Conservation (phyloP, 2,113 vertebrate species). For the Erinaceus europaeus region DNA sequence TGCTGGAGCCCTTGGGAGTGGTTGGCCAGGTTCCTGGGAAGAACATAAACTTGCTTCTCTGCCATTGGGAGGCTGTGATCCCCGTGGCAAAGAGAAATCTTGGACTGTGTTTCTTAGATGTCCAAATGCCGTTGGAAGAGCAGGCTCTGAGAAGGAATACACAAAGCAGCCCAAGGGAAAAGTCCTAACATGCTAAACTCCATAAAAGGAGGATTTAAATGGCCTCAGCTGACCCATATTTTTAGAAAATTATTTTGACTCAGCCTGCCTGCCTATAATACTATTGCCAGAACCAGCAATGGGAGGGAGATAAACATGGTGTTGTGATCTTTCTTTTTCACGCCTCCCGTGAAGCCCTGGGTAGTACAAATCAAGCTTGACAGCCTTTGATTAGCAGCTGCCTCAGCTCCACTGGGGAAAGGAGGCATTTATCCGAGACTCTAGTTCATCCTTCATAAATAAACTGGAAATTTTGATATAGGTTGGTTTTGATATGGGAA, state of each 20-base stretch:
- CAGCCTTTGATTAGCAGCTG: constrained; percentile 36
- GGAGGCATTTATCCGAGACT: not conserved
- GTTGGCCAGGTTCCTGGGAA: not conserved
- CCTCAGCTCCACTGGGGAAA: not conserved
- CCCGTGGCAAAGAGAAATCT: not conserved
- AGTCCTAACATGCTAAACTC: constrained; percentile 39
- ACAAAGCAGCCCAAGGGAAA: constrained; percentile 9
- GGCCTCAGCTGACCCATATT: constrained; percentile 59
- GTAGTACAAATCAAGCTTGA: not conserved
- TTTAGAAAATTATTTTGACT: constrained; percentile 71
- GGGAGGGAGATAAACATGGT: constrained; percentile 40
- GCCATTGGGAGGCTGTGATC: not conserved
- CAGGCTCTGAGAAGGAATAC: constrained; percentile 30
- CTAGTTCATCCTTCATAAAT: not conserved
- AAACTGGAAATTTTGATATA: not conserved
- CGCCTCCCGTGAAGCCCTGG: constrained; percentile 8
- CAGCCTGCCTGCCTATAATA: constrained; percentile 28
- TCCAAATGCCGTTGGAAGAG: not conserved
- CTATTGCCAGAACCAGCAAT: constrained; percentile 45
- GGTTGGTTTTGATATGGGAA: not conserved
- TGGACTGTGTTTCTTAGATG: not conserved
- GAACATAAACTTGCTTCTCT: not conserved
- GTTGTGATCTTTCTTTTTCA: not conserved
- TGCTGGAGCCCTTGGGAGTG: not conserved
- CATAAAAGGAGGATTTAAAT: constrained; percentile 59